A percentile compares a stretch with the other conserved stretches of the same genome.
Evolutionary conservation across 2,113 vertebrate genomes (phyloP).

Genomic region (Esox niger): DNA sequence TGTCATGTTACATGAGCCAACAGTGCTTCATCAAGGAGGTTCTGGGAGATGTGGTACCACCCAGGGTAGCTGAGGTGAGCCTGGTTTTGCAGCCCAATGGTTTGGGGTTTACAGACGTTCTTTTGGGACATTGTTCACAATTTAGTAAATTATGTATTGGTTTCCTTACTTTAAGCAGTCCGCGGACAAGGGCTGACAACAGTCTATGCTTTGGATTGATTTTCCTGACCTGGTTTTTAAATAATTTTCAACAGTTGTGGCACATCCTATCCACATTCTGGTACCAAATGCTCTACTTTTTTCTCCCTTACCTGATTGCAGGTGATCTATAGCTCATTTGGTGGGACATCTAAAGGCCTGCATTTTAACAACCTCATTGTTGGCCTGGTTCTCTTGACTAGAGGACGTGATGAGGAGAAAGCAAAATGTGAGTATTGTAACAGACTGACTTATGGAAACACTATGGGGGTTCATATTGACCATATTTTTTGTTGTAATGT

Average conservation of each 20-base stretch:
- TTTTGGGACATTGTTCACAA: too few relatives aligned
- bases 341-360: constrained; percentile 84
- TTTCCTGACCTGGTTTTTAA: too few relatives aligned
- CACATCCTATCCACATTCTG: too few relatives aligned
- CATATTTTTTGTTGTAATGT: too few relatives aligned
- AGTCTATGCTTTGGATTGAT: too few relatives aligned
- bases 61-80: constrained; percentile 39
- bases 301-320: constrained; percentile 33
- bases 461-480: neutral
- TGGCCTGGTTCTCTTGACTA: constrained; percentile 83
- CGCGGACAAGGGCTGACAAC: too few relatives aligned
- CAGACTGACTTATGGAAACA: neutral
- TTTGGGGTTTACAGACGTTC: too few relatives aligned
- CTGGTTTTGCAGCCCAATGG: neutral
- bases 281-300: too few relatives aligned
- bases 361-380: constrained; percentile 89
- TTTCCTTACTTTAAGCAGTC: too few relatives aligned
- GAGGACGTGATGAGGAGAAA: constrained; percentile 87
- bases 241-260: too few relatives aligned
- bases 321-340: constrained; percentile 89
- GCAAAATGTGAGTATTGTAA: constrained; percentile 77
- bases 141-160: too few relatives aligned
- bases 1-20: constrained; percentile 45
- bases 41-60: constrained; percentile 34
- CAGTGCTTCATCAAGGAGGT: constrained; percentile 42